phyloP scores from a whole-genome alignment of 2,797 vertebrate species.

The Thunnus albacares region DNA sequence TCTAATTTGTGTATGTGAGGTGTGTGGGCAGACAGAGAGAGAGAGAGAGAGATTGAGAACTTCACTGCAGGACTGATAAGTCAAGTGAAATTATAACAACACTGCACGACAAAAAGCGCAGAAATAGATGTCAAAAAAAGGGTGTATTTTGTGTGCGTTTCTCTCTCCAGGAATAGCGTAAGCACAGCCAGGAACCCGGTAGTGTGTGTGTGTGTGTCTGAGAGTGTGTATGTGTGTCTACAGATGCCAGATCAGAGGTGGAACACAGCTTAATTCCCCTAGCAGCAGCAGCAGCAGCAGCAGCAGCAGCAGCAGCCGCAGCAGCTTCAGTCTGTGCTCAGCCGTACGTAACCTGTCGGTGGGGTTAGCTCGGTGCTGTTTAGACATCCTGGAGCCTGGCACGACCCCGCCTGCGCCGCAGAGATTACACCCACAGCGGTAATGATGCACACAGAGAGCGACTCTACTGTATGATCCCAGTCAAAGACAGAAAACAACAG shows the following conservation, averaged over 20 bases:
- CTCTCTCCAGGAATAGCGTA: constrained; percentile 51
- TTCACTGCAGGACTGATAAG: background rate
- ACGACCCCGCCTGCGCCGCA: constrained; percentile 10
- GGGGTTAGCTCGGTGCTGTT: constrained; percentile 21
- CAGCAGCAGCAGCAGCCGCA: constrained; percentile 33
- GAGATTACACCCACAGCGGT: constrained; percentile 19
- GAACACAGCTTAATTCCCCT: constrained; percentile 61
- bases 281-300: too few species aligned
- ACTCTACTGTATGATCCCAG: constrained; percentile 27
- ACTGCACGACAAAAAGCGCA: background rate
- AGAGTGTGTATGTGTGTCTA: constrained; percentile 12
- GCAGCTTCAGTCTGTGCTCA: constrained; percentile 45
- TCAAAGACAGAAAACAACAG: constrained; percentile 10
- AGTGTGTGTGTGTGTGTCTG: background rate
- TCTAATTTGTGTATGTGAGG: background rate
- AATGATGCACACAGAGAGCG: constrained; percentile 10
- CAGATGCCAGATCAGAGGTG: constrained; percentile 66
- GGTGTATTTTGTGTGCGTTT: constrained; percentile 21
- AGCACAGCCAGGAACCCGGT: constrained; percentile 35
- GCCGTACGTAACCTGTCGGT: constrained; percentile 37
- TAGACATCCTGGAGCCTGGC: constrained; percentile 47
- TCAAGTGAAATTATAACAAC: constrained; percentile 8
- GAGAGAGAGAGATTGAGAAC: background rate
- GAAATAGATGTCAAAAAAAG: constrained; percentile 27
- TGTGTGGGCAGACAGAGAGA: background rate